A percentile compares a stretch with the other conserved stretches of the same genome.
These are phyloP conservation scores for Leucoma salicis DNA, from an alignment of 2,888 invertebrate genomes.

Conservation along the genomic window DNA sequence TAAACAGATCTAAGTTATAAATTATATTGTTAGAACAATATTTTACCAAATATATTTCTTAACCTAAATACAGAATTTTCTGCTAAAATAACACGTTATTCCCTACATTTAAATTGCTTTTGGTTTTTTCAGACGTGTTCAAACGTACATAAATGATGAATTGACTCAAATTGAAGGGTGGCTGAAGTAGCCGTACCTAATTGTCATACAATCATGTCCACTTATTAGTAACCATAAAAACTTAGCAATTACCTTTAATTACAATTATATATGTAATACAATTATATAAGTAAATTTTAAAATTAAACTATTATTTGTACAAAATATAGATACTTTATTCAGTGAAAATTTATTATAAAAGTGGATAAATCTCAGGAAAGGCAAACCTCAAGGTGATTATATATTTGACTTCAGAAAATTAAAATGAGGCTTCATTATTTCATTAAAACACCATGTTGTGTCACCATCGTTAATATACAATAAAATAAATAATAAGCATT, in stretches of 20 bases:
- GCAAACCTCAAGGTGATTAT: no score
- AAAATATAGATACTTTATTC: conserved; percentile 66
- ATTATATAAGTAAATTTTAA: conserved; percentile 44
- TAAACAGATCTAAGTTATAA: conserved; percentile 45
- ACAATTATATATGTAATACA: conserved; percentile 47
- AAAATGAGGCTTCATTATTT: no score
- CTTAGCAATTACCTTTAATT: conserved; percentile 55
- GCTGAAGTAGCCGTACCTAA: conserved; percentile 33
- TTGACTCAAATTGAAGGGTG: conserved; percentile 64
- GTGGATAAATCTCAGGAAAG: no score
- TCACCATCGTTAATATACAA: conserved; percentile 31
- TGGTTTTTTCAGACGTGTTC: conserved; percentile 52
- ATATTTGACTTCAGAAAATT: no score
- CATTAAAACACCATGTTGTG: conserved; percentile 11
- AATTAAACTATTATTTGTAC: conserved; percentile 67
- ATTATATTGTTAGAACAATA: conserved; percentile 15
- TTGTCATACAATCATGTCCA: conserved; percentile 39
- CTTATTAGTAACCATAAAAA: conserved; percentile 62
- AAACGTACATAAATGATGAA: conserved; percentile 58
- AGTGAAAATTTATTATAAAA: conserved; percentile 50
- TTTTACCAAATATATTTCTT: conserved; percentile 13
- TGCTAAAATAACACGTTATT: conserved; percentile 57
- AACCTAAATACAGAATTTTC: conserved; percentile 35
- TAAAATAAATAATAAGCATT: conserved; percentile 31
- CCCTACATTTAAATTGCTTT: conserved; percentile 68